Base-by-base conservation (phyloP, 1,140 invertebrate species). In the Pseudobourletiella spinata region DNA sequence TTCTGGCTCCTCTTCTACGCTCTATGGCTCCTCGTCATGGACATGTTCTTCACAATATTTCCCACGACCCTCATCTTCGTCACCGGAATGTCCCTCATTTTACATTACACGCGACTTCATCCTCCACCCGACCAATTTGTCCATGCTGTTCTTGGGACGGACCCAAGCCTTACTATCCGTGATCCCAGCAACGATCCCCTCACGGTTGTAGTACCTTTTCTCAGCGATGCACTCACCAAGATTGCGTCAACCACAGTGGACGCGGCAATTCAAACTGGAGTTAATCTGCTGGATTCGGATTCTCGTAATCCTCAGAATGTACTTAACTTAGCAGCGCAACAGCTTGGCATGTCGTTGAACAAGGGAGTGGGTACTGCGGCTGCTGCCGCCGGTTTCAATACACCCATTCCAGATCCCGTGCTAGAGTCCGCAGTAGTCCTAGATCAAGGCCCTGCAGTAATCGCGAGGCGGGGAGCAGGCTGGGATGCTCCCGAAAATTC, bases 401-500 rank as follows among this genome's bases (percentile, higher is more conserved):
- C 44, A 26, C 22, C 28, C 6, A 54, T 20, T 54, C 6, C 50
- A 26, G 15, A 8, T 54, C 8, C 15, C 4, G 8, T 54, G 8
- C 32, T 39, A 39, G 32, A 39, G 51, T 30, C 1, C 42, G 18
- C 24, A 8, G 55, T 20, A 57, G 44, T 59, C 28, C 44, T 22
- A 63, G 16, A 24, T 18, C 22, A 29, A 22, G n/a, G 16, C 22
- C 11, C 51, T 8, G 14, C 52, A 1, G 39, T 62, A 22, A 79
- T 86, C 29, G 84, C 82, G 16, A 85, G 87, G 70, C 77, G 85
- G 71, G 85, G 84, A 46, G 84, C 83, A 32, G 82, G 78, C 35
- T 76, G 83, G 25, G 85, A 88, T 76, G 85, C 82, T 16, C 86
- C 86, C 16, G 86, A 87, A 74, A 87, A 87, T 72, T 86, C 82